Evolutionary conservation across 53 echinoderm and acorn worm species (phyloP).

Genomic region (Apostichopus leukothele): DNA sequence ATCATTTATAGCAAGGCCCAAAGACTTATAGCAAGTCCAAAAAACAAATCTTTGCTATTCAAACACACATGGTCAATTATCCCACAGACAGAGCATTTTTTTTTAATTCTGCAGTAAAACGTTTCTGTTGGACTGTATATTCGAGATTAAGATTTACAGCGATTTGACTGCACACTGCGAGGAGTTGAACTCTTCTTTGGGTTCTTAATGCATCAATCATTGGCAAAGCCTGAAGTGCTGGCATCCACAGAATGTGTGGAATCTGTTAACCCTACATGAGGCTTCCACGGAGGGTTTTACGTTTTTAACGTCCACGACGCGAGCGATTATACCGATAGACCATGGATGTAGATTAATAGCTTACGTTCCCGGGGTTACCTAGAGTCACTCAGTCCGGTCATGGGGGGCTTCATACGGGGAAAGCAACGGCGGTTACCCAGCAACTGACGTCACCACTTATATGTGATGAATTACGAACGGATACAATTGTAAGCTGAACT

Average conservation of each 20-base stretch:
- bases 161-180: neutral
- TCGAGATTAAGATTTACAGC: neutral
- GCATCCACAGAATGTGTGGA: slow-evolving; percentile 26
- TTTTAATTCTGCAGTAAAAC: too few species aligned
- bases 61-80: too few species aligned
- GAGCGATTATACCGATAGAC: neutral
- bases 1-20: too few species aligned
- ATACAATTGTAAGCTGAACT: too few species aligned
- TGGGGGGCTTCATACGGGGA: neutral
- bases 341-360: slow-evolving; percentile 10
- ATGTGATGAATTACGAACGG: neutral
- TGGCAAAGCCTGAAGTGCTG: neutral
- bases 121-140: too few species aligned
- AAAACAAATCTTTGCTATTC: too few species aligned
- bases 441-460: neutral
- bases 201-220: neutral
- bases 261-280: neutral
- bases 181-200: neutral
- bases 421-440: neutral
- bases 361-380: neutral
- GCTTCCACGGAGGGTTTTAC: too few species aligned
- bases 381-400: slow-evolving; percentile 34
- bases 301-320: neutral
- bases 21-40: too few species aligned
- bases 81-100: neutral